Percentiles rank a stretch among this genome's conserved stretches.
Conservation (phyloP, 2,113 vertebrate species). For the Mohoua ochrocephala region DNA sequence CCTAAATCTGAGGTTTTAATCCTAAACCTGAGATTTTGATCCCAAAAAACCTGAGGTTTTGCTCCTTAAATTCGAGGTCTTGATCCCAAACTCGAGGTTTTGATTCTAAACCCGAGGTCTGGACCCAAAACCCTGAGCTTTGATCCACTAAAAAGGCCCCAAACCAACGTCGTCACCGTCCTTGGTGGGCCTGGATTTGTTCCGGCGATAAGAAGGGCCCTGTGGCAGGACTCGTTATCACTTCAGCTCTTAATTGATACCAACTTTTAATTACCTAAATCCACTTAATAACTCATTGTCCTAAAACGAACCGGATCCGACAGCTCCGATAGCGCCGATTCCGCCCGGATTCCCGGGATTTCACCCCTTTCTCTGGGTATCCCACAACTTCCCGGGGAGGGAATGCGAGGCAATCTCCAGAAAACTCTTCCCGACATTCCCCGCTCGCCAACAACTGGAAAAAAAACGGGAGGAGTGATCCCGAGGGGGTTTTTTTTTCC, state of each 20-base stretch:
- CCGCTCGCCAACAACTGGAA: background rate
- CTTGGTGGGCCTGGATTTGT: background rate
- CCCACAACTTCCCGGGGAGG: background rate
- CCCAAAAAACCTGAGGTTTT: background rate
- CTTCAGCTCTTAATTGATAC: background rate
- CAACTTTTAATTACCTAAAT: slow-evolving; percentile 10
- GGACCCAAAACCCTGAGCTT: background rate
- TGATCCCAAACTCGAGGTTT: background rate
- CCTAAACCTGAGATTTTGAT: rapidly evolving
- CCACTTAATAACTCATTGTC: background rate
- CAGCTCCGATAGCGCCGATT: background rate
- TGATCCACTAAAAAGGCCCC: background rate
- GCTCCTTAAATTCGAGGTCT: background rate
- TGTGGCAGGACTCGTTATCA: background rate
- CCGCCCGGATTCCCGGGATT: background rate
- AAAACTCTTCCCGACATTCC: background rate
- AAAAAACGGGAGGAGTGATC: rapidly evolving
- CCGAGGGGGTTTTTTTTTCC: background rate
- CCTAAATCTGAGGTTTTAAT: background rate
- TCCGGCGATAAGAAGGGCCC: background rate
- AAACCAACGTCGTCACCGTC: rapidly evolving
- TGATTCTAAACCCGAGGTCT: background rate
- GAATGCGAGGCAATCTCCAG: rapidly evolving
- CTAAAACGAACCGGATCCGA: background rate
- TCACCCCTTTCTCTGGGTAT: background rate